Evolutionary conservation across 2,888 invertebrate species (phyloP).

Genomic region (Tyria jacobaeae): DNA sequence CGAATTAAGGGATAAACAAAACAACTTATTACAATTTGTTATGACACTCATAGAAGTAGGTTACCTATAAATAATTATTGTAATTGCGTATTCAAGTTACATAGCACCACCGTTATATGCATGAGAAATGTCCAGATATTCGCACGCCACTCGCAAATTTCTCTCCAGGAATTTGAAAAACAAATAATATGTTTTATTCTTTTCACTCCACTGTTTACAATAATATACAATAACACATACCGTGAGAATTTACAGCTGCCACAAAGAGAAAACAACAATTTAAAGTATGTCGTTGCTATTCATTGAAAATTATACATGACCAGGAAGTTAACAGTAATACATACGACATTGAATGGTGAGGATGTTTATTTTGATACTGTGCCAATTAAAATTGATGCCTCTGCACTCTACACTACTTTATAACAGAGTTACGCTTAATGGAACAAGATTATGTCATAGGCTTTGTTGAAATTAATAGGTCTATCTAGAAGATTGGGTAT

Average conservation of each 20-base stretch:
- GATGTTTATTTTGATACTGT: slow-evolving; percentile 9
- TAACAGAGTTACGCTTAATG: background rate
- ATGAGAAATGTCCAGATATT: too few species aligned
- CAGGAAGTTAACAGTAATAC: background rate
- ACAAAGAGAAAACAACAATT: slow-evolving; percentile 7
- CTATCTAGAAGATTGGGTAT: too few species aligned
- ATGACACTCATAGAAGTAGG: too few species aligned
- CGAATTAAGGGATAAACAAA: too few species aligned
- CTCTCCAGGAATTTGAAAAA: background rate
- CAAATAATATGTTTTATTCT: background rate
- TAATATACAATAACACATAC: background rate
- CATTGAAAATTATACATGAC: slow-evolving; percentile 10
- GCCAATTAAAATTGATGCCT: slow-evolving; percentile 6
- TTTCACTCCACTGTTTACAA: background rate
- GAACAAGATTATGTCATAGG: background rate
- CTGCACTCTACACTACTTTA: background rate
- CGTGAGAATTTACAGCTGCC: background rate
- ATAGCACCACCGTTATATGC: too few species aligned
- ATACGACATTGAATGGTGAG: slow-evolving; percentile 1
- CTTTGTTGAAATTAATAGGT: background rate
- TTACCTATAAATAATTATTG: too few species aligned
- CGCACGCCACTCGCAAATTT: background rate
- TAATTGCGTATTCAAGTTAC: too few species aligned
- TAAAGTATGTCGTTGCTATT: background rate
- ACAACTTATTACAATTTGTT: too few species aligned